These are phyloP conservation scores for Sicus ferrugineus DNA, from an alignment of 2,888 invertebrate species.

Conservation along the genomic window DNA sequence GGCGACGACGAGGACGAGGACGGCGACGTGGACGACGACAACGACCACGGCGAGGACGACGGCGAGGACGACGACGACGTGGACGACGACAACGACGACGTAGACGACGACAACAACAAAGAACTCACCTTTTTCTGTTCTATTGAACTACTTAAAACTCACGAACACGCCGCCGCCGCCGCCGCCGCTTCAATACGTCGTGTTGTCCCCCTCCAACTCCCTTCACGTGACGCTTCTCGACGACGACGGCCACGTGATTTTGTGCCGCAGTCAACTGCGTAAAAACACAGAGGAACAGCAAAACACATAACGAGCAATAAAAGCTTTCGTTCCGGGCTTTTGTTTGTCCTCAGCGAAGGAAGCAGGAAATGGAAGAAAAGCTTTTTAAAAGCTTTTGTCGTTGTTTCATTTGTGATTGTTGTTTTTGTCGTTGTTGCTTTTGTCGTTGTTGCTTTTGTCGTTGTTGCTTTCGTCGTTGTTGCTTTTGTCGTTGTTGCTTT, in stretches of 20 bases:
- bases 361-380: too few species aligned
- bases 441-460: too few species aligned
- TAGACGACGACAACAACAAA: not conserved
- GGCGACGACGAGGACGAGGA: not conserved
- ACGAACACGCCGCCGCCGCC: not conserved
- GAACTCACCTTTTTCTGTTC: not conserved
- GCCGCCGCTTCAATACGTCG: too few species aligned
- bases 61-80: not conserved
- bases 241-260: conserved; percentile 23
- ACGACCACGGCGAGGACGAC: not conserved
- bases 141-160: conserved; percentile 12
- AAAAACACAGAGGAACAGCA: not conserved
- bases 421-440: too few species aligned
- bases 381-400: too few species aligned
- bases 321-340: too few species aligned
- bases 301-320: too few species aligned
- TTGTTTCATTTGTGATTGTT: too few species aligned
- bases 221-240: not conserved
- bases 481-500: too few species aligned
- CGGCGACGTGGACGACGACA: not conserved
- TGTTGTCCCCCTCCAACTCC: too few species aligned
- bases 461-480: too few species aligned
- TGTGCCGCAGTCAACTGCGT: conserved; percentile 16
- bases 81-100: not conserved
- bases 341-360: too few species aligned